These are phyloP conservation scores for Loriculus beryllinus DNA, from an alignment of 2,797 vertebrate genomes.

Conservation along the genomic window DNA sequence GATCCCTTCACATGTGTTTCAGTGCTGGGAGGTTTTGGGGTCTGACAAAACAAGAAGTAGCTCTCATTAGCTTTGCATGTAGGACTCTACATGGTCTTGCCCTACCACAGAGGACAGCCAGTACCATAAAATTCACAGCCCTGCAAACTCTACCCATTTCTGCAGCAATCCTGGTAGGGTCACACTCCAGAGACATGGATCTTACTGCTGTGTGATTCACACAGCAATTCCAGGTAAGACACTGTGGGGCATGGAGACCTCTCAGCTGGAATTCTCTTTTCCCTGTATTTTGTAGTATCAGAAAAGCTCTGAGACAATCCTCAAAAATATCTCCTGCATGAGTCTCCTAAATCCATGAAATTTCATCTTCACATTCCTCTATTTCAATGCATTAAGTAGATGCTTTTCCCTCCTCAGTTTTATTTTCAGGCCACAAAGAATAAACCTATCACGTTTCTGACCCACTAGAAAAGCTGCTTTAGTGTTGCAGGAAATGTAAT, in stretches of 20 bases:
- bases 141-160: background rate
- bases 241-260: background rate
- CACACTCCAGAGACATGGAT: fast-evolving
- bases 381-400: background rate
- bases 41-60: background rate
- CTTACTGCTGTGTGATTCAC: background rate
- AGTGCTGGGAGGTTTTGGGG: background rate
- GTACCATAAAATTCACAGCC: background rate
- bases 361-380: background rate
- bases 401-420: background rate
- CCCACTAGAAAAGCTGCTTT: conserved; percentile 66
- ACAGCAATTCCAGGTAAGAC: background rate
- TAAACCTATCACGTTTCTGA: conserved; percentile 69
- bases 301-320: background rate
- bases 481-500: conserved; percentile 64
- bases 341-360: background rate
- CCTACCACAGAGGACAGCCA: background rate
- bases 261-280: background rate
- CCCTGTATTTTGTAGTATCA: background rate
- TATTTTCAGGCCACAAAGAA: conserved; percentile 28
- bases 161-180: background rate
- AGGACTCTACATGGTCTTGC: fast-evolving
- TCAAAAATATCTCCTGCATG: background rate
- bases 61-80: background rate
- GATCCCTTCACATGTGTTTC: background rate